Conservation (phyloP, 1,140 invertebrate species). For the Calosoma granatense region DNA sequence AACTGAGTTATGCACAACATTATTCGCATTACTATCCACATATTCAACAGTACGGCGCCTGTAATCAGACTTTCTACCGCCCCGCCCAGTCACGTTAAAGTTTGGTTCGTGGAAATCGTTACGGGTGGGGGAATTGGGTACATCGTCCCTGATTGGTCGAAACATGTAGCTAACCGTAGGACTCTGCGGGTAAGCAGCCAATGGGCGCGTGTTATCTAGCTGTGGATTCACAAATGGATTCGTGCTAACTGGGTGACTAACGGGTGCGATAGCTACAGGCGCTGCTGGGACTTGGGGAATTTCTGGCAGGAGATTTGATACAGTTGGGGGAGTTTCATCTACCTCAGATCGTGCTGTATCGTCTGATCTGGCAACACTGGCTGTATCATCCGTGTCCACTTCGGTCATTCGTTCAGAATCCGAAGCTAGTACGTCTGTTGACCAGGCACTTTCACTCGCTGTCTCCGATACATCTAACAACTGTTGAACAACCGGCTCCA, state of each 20-base stretch:
- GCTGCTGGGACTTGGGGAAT: neutral
- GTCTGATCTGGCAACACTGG: slow-evolving; percentile 54
- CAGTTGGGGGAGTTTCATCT: slow-evolving; percentile 28
- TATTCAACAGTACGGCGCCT: slow-evolving; percentile 36
- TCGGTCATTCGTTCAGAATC: slow-evolving; percentile 89
- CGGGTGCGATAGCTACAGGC: neutral
- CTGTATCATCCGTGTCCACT: slow-evolving; percentile 71
- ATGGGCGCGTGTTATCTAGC: neutral
- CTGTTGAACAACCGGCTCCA: slow-evolving; percentile 28
- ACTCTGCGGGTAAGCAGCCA: neutral
- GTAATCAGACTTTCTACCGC: slow-evolving; percentile 34
- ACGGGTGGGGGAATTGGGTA: slow-evolving; percentile 26
- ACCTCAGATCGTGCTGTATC: slow-evolving; percentile 58
- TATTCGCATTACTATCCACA: slow-evolving; percentile 41
- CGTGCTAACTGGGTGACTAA: neutral
- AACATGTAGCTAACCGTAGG: slow-evolving; percentile 25
- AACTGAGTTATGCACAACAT: slow-evolving; percentile 11
- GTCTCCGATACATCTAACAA: slow-evolving; percentile 74
- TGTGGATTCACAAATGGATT: neutral
- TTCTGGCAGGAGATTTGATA: neutral
- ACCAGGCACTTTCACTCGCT: slow-evolving; percentile 90
- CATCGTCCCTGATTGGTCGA: slow-evolving; percentile 35
- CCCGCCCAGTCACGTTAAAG: slow-evolving; percentile 32
- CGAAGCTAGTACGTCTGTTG: slow-evolving; percentile 89
- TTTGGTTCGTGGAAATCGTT: slow-evolving; percentile 26